A percentile compares a stretch with the other conserved stretches of the same genome.
Evolutionary conservation across 2,113 vertebrate genomes (phyloP).

Genomic region (Microcebus griseorufus): DNA sequence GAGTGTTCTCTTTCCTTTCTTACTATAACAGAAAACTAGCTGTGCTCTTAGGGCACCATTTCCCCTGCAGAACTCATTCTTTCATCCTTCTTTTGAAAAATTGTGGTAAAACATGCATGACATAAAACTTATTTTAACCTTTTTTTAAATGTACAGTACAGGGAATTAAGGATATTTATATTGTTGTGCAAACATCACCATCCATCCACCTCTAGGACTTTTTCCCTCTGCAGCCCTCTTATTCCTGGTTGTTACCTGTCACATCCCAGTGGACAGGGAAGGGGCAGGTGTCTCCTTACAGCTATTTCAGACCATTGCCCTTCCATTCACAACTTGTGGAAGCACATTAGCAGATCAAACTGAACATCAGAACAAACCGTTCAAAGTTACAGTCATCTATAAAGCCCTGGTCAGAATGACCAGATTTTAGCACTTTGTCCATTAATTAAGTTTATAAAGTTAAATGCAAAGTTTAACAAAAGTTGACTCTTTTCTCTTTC

Average conservation of each 20-base stretch:
- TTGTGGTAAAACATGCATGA: background rate
- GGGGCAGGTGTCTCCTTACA: background rate
- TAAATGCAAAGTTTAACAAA: background rate
- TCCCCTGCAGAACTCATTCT: background rate
- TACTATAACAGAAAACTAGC: background rate
- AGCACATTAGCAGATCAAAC: background rate
- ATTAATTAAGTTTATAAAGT: background rate
- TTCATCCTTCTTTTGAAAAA: background rate
- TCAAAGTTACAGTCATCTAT: background rate
- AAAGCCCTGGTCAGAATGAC: background rate
- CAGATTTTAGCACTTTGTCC: background rate
- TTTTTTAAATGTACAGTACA: background rate
- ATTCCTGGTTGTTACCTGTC: background rate
- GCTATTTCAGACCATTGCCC: no score
- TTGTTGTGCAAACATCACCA: background rate
- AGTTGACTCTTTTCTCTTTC: background rate
- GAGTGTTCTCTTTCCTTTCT: background rate
- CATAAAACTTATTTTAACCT: background rate
- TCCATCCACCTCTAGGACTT: background rate
- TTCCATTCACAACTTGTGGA: background rate
- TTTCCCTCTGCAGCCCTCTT: background rate
- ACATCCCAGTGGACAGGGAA: background rate
- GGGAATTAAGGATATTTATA: background rate
- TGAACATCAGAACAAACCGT: background rate
- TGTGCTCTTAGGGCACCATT: background rate